phyloP scores from a whole-genome alignment of 2,888 invertebrate genomes.

The Siphlonurus alternatus region DNA sequence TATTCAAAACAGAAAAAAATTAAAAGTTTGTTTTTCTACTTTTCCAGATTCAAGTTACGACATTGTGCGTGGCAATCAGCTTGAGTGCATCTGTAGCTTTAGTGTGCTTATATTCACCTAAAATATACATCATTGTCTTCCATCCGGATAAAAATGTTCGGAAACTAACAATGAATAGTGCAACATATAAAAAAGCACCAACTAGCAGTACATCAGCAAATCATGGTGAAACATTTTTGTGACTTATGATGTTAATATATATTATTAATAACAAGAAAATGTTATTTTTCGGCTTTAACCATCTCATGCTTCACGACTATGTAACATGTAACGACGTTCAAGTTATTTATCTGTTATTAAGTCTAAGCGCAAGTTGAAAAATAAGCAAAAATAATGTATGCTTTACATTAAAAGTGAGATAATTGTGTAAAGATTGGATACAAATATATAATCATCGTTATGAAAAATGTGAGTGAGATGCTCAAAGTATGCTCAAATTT shows the following conservation, averaged over 20 bases:
- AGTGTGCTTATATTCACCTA: conserved; percentile 51
- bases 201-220: conserved; percentile 17
- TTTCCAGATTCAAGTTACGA: conserved; percentile 38
- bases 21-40: not conserved
- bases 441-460: no score
- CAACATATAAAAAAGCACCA: conserved; percentile 23
- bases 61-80: conserved; percentile 49
- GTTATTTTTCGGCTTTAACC: no score
- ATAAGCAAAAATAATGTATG: no score
- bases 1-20: not conserved
- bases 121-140: conserved; percentile 52
- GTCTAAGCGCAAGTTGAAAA: no score
- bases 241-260: no score
- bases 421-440: no score
- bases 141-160: conserved; percentile 48
- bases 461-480: not conserved
- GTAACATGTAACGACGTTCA: no score
- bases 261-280: no score
- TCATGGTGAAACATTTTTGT: conserved; percentile 14
- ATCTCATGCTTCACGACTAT: no score
- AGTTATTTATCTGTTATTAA: no score
- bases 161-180: conserved; percentile 26
- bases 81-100: conserved; percentile 50
- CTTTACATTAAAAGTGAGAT: no score
- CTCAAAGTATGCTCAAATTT: not conserved